phyloP scores from a whole-genome alignment of 2,113 vertebrate genomes.

The Labeo catla region DNA sequence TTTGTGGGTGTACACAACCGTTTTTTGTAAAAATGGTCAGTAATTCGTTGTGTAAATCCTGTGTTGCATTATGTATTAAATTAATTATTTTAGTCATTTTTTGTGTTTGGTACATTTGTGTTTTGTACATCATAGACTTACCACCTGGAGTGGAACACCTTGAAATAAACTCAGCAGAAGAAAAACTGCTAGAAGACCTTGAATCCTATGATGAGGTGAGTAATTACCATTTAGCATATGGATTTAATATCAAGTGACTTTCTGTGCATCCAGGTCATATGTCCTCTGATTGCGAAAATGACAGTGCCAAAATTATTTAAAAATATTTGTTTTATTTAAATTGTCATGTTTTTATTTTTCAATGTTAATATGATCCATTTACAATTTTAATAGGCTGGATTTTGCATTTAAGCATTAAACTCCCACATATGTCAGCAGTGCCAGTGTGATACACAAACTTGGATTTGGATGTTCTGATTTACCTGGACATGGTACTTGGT shows the following conservation, averaged over 20 bases:
- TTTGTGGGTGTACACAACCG: background rate
- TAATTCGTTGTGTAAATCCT: background rate
- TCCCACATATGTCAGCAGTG: no score
- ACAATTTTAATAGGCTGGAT: background rate
- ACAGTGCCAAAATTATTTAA: background rate
- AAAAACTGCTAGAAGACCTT: constrained; percentile 74
- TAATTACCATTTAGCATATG: background rate
- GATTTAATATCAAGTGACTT: background rate
- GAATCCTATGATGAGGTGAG: constrained; percentile 78
- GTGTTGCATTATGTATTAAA: background rate
- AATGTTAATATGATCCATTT: background rate
- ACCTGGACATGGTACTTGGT: background rate
- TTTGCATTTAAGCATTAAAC: background rate
- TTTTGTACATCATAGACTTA: constrained; percentile 62
- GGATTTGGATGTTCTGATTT: background rate
- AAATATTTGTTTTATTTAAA: background rate
- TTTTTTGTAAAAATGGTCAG: background rate
- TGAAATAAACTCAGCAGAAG: constrained; percentile 70
- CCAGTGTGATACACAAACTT: no score
- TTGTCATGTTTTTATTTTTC: background rate
- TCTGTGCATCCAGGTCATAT: background rate
- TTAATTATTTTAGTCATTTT: background rate
- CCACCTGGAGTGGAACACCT: constrained; percentile 66
- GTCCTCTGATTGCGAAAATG: background rate
- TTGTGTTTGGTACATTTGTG: background rate